These are phyloP conservation scores for Amphipyra berbera DNA, from an alignment of 2,888 invertebrate species.

Conservation along the genomic window DNA sequence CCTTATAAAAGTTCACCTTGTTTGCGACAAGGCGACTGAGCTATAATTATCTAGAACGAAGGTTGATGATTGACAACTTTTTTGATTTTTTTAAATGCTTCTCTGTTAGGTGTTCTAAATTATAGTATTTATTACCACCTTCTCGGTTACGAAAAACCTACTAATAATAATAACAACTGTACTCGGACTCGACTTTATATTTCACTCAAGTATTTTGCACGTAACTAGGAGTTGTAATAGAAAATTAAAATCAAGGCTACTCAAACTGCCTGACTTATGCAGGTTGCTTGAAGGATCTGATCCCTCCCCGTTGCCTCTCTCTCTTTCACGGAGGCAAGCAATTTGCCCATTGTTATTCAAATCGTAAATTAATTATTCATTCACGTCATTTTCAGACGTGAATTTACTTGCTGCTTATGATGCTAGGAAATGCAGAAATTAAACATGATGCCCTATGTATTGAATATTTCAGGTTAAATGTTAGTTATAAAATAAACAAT, in stretches of 20 bases:
- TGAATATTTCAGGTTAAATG: neutral
- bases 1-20: too few species aligned
- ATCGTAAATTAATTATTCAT: conserved; percentile 82
- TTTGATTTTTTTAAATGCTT: too few species aligned
- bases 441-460: conserved; percentile 21
- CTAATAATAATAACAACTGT: too few species aligned
- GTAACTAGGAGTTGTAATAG: conserved; percentile 2
- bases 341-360: conserved; percentile 83
- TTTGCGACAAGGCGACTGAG: too few species aligned
- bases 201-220: neutral
- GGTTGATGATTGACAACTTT: too few species aligned
- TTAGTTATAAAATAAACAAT: neutral
- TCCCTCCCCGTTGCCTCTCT: conserved; percentile 20
- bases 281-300: conserved; percentile 17
- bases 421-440: conserved; percentile 37
- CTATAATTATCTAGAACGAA: too few species aligned
- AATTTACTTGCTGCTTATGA: conserved; percentile 67
- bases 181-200: too few species aligned
- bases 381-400: conserved; percentile 76
- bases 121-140: too few species aligned
- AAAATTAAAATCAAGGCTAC: conserved; percentile 10
- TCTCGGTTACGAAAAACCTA: too few species aligned
- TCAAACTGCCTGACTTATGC: conserved; percentile 25
- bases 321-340: conserved; percentile 59
- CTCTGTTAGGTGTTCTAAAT: too few species aligned